These are phyloP conservation scores for Perognathus longimembris DNA, from an alignment of 2,113 vertebrate genomes.

Conservation along the genomic window DNA sequence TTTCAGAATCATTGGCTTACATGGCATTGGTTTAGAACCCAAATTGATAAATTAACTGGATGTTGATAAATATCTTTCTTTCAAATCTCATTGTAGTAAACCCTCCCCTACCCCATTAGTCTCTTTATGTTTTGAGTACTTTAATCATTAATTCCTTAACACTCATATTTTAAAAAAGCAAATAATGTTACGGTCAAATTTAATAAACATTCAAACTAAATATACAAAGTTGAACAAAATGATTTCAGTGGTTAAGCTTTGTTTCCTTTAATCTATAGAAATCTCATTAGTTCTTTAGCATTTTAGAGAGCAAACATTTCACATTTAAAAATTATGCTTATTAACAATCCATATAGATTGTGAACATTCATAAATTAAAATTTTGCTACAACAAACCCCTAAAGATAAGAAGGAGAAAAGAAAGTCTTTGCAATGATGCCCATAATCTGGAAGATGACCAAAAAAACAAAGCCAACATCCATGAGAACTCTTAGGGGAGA, in stretches of 20 bases:
- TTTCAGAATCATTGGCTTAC: background rate
- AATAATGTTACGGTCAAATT: background rate
- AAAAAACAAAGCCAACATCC: background rate
- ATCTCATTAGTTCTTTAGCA: background rate
- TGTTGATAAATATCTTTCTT: background rate
- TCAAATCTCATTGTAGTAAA: background rate
- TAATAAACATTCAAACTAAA: background rate
- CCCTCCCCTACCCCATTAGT: background rate
- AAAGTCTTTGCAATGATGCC: background rate
- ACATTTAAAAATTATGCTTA: background rate
- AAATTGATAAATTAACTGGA: background rate
- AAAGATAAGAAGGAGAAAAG: background rate
- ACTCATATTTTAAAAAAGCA: too few species aligned
- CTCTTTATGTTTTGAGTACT: background rate
- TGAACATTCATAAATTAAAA: background rate
- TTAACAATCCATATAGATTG: background rate
- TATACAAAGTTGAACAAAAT: background rate
- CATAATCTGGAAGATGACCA: background rate
- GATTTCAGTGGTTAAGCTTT: background rate
- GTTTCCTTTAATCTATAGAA: background rate
- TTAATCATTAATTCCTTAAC: background rate
- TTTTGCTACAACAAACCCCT: background rate
- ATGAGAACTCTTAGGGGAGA: background rate
- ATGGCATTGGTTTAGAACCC: background rate
- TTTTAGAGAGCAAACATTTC: background rate